A percentile compares a stretch with the other conserved stretches of the same genome.
These are phyloP conservation scores for Polydrusus tereticollis DNA, from an alignment of 2,888 invertebrate genomes.

Conservation along the genomic window DNA sequence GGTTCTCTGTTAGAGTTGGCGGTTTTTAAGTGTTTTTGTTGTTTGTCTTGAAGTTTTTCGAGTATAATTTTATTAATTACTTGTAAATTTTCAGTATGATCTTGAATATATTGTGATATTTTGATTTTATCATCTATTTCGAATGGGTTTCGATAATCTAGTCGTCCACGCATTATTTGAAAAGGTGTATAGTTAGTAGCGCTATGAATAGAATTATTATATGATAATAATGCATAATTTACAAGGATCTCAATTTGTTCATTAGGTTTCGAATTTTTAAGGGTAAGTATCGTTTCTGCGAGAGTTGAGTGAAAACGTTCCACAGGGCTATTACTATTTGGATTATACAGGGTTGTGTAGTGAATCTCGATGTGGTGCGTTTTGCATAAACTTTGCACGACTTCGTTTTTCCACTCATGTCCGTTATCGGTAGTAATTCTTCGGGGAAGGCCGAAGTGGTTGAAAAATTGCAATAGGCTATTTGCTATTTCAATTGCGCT, in stretches of 20 bases:
- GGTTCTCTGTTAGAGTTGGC: neutral
- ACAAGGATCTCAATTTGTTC: slow-evolving; percentile 4
- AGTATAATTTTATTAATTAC: neutral
- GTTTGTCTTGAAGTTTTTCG: neutral
- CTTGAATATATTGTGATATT: neutral
- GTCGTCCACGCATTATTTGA: neutral
- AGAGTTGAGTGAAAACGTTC: slow-evolving; percentile 51
- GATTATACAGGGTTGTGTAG: slow-evolving; percentile 46
- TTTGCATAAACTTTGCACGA: slow-evolving; percentile 40
- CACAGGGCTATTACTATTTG: slow-evolving; percentile 48
- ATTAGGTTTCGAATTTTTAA: slow-evolving; percentile 10
- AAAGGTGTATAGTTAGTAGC: neutral
- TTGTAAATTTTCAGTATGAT: neutral
- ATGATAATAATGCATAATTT: slow-evolving; percentile 18
- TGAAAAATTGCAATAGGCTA: slow-evolving; percentile 26
- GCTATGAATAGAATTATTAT: slow-evolving; percentile 33
- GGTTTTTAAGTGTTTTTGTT: neutral
- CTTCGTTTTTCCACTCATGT: slow-evolving; percentile 47
- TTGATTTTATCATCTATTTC: neutral
- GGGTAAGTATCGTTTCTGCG: slow-evolving; percentile 40
- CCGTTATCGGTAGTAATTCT: slow-evolving; percentile 46
- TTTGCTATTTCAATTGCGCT: slow-evolving; percentile 14
- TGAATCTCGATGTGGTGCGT: slow-evolving; percentile 48
- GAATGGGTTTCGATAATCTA: neutral
- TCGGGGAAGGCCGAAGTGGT: slow-evolving; percentile 33